Evolutionary conservation across 1,140 invertebrate species (phyloP).

Genomic region (Drosophila bocqueti): DNA sequence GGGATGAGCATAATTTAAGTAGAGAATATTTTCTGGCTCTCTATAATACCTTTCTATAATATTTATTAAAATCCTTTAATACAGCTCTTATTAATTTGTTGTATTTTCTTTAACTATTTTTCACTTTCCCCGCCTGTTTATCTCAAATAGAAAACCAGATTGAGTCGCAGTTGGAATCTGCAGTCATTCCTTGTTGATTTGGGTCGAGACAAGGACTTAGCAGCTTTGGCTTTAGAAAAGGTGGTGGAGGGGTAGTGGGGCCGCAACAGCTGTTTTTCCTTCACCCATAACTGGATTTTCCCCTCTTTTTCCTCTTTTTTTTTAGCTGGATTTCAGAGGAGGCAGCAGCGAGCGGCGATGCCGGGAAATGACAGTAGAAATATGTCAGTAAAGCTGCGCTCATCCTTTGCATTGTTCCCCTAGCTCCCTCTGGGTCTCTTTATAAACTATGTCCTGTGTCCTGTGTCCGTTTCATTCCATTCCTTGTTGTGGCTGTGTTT

Average conservation of each 20-base stretch:
- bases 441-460: slow-evolving; percentile 19
- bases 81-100: not conserved
- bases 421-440: not conserved
- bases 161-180: slow-evolving; percentile 21
- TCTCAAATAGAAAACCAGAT: slow-evolving; percentile 29
- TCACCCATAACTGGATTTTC: slow-evolving; percentile 4
- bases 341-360: not conserved
- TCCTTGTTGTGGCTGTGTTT: slow-evolving; percentile 55
- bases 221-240: slow-evolving; percentile 48
- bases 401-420: slow-evolving; percentile 50
- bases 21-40: no score
- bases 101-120: not conserved
- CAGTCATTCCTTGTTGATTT: slow-evolving; percentile 61
- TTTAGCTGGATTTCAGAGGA: slow-evolving; percentile 18
- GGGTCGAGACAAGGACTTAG: slow-evolving; percentile 76
- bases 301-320: slow-evolving; percentile 1
- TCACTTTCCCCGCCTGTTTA: slow-evolving; percentile 3
- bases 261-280: slow-evolving; percentile 32
- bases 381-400: slow-evolving; percentile 63
- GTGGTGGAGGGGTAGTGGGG: not conserved
- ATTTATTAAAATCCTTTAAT: not conserved
- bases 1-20: not conserved
- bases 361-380: slow-evolving; percentile 72
- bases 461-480: slow-evolving; percentile 17
- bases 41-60: not conserved